Conservation (phyloP, 2,888 invertebrate genomes). For the Dusona sp. region DNA sequence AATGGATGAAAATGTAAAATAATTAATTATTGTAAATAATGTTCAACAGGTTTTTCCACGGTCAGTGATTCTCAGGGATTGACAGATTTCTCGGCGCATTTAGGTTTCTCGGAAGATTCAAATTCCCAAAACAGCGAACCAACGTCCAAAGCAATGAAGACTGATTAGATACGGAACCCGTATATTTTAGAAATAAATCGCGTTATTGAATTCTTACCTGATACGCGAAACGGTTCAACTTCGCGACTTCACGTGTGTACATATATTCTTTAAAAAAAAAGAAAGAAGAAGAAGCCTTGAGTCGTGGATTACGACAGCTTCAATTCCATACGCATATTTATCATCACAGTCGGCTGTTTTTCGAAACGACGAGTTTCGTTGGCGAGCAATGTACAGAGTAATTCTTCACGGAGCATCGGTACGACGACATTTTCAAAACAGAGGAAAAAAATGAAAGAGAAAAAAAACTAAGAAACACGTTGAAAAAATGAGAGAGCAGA, state of each 20-base stretch:
- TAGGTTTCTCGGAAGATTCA: conserved; percentile 96
- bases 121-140: conserved; percentile 95
- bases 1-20: not conserved
- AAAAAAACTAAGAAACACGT: conserved; percentile 8
- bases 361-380: conserved; percentile 45
- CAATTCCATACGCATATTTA: conserved; percentile 49
- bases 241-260: conserved; percentile 58
- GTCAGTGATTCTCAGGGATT: conserved; percentile 96
- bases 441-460: conserved; percentile 1
- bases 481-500: conserved; percentile 33
- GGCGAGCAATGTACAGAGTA: conserved; percentile 63
- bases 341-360: conserved; percentile 30
- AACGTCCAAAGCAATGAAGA: conserved; percentile 92
- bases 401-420: conserved; percentile 50
- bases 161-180: conserved; percentile 87
- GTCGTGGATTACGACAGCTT: conserved; percentile 27
- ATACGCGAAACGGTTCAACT: conserved; percentile 40
- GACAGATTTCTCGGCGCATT: conserved; percentile 93
- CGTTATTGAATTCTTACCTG: conserved; percentile 36
- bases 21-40: conserved; percentile 29
- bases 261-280: conserved; percentile 56
- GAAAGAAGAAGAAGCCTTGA: conserved; percentile 40
- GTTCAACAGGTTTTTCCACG: conserved; percentile 92
- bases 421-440: conserved; percentile 20
- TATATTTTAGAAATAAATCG: conserved; percentile 48